These are phyloP conservation scores for Teleogryllus occipitalis DNA, from an alignment of 1,140 invertebrate species.

Conservation along the genomic window DNA sequence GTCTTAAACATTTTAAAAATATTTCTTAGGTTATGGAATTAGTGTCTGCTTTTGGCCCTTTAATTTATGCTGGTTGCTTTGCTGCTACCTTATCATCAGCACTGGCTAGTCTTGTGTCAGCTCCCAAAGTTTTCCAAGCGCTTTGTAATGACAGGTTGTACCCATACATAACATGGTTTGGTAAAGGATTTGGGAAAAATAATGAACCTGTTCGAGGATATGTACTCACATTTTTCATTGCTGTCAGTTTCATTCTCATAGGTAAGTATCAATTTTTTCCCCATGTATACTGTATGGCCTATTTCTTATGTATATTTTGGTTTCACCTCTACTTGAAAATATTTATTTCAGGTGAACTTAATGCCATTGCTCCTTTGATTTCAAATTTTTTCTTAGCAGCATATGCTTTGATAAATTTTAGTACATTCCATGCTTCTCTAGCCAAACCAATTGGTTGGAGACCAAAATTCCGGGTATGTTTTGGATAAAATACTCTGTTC, in stretches of 20 bases:
- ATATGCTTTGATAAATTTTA: constrained; percentile 95
- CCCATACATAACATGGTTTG: constrained; percentile 86
- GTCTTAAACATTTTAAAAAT: constrained; percentile 19
- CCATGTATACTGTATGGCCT: too few species aligned
- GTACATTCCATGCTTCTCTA: constrained; percentile 90
- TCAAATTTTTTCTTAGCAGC: constrained; percentile 97
- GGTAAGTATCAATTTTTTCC: constrained; percentile 45
- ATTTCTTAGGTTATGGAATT: constrained; percentile 76
- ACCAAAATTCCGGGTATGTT: constrained; percentile 69
- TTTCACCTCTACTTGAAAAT: background rate
- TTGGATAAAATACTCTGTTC: too few species aligned
- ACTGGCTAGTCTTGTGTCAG: constrained; percentile 88
- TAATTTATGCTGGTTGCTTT: constrained; percentile 95
- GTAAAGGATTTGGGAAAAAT: constrained; percentile 80
- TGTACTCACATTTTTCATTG: constrained; percentile 82
- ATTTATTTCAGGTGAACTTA: constrained; percentile 64
- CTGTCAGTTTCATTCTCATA: constrained; percentile 76
- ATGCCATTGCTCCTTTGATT: constrained; percentile 90
- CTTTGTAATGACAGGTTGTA: constrained; percentile 94
- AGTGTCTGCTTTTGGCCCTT: constrained; percentile 77
- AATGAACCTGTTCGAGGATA: constrained; percentile 90
- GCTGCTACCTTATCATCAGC: constrained; percentile 94
- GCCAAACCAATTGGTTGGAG: constrained; percentile 81
- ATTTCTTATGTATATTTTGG: too few species aligned
- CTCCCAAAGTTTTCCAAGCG: constrained; percentile 91